Conservation (phyloP, 2,888 invertebrate species). For the Orthonychiurus folsomi region DNA sequence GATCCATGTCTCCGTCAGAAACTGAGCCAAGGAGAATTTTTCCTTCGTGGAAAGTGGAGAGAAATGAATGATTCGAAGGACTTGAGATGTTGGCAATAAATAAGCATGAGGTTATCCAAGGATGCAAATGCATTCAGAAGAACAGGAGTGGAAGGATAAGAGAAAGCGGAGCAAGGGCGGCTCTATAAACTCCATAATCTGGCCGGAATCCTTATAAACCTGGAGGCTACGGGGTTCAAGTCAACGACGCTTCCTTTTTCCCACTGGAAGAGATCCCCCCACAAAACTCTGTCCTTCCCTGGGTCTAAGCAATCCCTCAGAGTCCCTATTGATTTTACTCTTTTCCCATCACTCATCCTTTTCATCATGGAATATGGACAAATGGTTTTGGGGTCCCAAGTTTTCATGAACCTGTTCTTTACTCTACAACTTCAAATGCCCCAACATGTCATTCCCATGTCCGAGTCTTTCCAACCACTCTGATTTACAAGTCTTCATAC, state of each 20-base stretch:
- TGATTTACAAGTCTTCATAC: too few species aligned
- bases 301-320: not conserved
- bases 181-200: not conserved
- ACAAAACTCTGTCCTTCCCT: too few species aligned
- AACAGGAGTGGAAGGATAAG: not conserved
- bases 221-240: not conserved
- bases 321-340: not conserved
- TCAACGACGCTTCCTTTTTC: not conserved
- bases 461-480: too few species aligned
- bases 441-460: too few species aligned
- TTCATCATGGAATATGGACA: not conserved
- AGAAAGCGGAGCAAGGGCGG: not conserved
- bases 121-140: not conserved
- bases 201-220: not conserved
- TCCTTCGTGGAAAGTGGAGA: not conserved
- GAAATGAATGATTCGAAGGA: not conserved
- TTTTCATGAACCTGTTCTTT: not conserved
- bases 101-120: not conserved
- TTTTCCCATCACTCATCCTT: not conserved
- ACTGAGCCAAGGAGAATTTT: not conserved
- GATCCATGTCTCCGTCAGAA: not conserved
- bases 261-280: not conserved
- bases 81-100: slow-evolving; percentile 1
- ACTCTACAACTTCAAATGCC: too few species aligned
- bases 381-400: not conserved